Percentiles rank a stretch among this genome's conserved stretches.
phyloP scores from a whole-genome alignment of 1,140 invertebrate species.

The Heliothis virescens region DNA sequence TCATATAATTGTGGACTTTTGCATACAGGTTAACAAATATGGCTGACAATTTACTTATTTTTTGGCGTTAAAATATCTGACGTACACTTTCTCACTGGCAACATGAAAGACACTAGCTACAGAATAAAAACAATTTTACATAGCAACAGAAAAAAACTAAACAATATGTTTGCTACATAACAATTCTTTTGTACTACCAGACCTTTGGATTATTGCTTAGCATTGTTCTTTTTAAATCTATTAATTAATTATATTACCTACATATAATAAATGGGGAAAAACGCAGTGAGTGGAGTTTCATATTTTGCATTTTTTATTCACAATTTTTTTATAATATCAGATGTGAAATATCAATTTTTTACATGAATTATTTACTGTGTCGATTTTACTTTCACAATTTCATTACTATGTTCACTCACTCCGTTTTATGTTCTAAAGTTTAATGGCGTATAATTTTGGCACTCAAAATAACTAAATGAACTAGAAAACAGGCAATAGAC shows the following conservation, averaged over 20 bases:
- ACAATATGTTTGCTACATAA: slow-evolving; percentile 45
- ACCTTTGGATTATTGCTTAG: slow-evolving; percentile 57
- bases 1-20: too few species aligned
- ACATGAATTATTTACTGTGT: background rate
- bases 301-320: too few species aligned
- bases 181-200: slow-evolving; percentile 49
- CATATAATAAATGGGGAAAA: background rate
- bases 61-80: background rate
- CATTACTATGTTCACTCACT: background rate
- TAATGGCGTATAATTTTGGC: slow-evolving; percentile 23
- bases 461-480: slow-evolving; percentile 5
- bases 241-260: background rate
- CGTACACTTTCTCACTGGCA: background rate
- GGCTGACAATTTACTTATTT: background rate
- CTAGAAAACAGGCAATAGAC: background rate
- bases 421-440: slow-evolving; percentile 7
- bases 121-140: slow-evolving; percentile 33
- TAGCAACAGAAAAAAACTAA: slow-evolving; percentile 34
- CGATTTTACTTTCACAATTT: background rate
- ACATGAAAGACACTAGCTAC: slow-evolving; percentile 9
- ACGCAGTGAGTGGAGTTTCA: slow-evolving; percentile 1
- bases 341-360: too few species aligned
- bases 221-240: slow-evolving; percentile 3
- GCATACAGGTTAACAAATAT: too few species aligned
- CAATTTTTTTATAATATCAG: too few species aligned